Percentiles rank a stretch among this genome's conserved stretches.
Conservation (phyloP, 2,797 vertebrate species). For the Hybognathus amarus region DNA sequence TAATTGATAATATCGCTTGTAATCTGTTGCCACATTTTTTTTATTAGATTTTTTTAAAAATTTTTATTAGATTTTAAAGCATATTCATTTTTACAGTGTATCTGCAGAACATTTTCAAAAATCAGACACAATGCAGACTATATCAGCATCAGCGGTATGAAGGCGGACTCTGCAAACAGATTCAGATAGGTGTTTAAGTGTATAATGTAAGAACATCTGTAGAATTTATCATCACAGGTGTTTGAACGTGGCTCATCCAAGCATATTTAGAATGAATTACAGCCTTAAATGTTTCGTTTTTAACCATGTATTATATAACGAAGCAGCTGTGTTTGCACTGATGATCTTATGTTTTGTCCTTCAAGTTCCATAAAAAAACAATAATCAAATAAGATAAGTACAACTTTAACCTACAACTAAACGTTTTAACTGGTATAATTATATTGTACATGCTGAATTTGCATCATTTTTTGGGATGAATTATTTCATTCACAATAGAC, state of each 20-base stretch:
- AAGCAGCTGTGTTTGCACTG: slow-evolving; percentile 4
- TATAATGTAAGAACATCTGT: background rate
- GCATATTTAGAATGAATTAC: background rate
- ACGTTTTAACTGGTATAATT: background rate
- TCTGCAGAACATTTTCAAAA: background rate
- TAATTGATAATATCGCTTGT: too few relatives aligned
- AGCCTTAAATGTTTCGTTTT: background rate
- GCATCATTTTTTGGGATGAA: background rate
- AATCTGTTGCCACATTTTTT: too few relatives aligned
- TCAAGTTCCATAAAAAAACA: background rate
- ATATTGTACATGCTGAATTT: background rate
- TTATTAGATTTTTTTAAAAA: too few relatives aligned
- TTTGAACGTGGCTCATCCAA: background rate
- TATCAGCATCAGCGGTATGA: background rate
- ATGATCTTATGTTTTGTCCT: background rate
- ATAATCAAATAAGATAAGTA: background rate
- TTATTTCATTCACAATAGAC: background rate
- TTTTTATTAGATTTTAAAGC: too few relatives aligned
- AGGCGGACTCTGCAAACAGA: background rate
- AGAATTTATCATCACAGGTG: background rate
- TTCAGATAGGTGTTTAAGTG: background rate
- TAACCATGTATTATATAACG: background rate
- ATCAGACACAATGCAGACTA: background rate
- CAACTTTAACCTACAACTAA: background rate
- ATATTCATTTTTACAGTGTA: background rate